phyloP scores from a whole-genome alignment of 2,113 vertebrate genomes.

The Ellobius talpinus region DNA sequence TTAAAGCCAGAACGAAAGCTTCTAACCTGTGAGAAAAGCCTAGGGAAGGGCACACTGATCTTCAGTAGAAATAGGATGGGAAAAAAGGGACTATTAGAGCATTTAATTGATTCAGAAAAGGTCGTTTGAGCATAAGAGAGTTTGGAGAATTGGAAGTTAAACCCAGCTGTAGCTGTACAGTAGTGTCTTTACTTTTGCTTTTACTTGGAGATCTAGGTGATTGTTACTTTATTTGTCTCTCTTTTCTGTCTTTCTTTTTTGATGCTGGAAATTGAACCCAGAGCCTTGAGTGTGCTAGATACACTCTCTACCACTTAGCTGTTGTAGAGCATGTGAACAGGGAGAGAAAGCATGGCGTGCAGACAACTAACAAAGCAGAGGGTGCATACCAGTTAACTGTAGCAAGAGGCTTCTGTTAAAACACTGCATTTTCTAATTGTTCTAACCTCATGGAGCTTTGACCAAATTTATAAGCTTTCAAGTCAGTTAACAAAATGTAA shows the following conservation, averaged over 20 bases:
- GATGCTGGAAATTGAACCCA: not conserved
- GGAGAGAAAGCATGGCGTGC: not conserved
- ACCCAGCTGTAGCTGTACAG: not conserved
- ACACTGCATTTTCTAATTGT: not conserved
- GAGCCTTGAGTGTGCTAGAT: not conserved
- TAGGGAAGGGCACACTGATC: not conserved
- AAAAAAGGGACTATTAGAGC: not conserved
- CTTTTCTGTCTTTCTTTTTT: not conserved
- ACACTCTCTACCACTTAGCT: not conserved
- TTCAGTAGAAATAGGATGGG: not conserved
- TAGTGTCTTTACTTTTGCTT: not conserved
- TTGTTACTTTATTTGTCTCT: not conserved
- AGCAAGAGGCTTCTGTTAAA: not conserved
- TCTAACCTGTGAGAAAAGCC: not conserved
- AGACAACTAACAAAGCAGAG: not conserved
- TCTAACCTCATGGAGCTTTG: not conserved
- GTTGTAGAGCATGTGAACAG: not conserved
- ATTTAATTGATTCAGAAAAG: not conserved
- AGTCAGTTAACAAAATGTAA: constrained; percentile 29
- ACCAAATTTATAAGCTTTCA: constrained; percentile 19
- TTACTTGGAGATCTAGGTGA: not conserved
- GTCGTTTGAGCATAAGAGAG: not conserved
- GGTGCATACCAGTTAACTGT: not conserved
- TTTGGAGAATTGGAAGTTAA: not conserved
- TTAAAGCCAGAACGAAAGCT: constrained; percentile 23